Evolutionary conservation across 2,797 vertebrate genomes (phyloP).

Genomic region (Syndactyla subalaris): DNA sequence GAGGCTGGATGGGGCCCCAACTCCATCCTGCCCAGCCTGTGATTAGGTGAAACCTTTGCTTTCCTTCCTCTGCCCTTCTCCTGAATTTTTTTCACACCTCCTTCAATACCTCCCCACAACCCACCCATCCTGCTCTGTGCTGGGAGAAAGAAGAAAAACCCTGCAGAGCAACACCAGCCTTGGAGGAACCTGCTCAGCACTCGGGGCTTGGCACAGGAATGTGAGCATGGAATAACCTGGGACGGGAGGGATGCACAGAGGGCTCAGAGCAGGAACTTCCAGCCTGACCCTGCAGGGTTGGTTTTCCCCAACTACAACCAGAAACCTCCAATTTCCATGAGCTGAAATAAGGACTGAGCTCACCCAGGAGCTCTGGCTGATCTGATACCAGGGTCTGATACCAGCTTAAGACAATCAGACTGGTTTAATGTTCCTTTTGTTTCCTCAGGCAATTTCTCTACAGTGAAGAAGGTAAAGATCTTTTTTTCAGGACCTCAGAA

Average conservation of each 20-base stretch:
- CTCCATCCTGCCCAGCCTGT: neutral
- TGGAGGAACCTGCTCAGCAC: neutral
- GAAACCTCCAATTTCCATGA: neutral
- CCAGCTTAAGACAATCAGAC: neutral
- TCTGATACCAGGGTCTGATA: neutral
- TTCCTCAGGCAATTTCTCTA: neutral
- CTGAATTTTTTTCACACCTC: neutral
- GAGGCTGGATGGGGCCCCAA: neutral
- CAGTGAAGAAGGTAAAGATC: neutral
- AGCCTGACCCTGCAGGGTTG: neutral
- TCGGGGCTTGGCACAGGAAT: fast-evolving
- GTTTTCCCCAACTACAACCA: neutral
- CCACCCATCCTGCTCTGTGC: neutral
- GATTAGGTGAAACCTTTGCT: neutral
- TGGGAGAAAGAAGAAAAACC: neutral
- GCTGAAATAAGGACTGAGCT: neutral
- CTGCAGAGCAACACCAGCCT: neutral
- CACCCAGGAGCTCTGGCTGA: neutral
- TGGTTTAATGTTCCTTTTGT: neutral
- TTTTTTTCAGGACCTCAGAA: neutral
- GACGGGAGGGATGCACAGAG: neutral
- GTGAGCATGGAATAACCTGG: neutral
- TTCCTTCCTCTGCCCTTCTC: neutral
- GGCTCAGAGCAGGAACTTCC: neutral
- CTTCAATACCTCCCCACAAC: neutral